Conservation (phyloP, 2,888 invertebrate species). For the Synanthedon andrenaeformis region DNA sequence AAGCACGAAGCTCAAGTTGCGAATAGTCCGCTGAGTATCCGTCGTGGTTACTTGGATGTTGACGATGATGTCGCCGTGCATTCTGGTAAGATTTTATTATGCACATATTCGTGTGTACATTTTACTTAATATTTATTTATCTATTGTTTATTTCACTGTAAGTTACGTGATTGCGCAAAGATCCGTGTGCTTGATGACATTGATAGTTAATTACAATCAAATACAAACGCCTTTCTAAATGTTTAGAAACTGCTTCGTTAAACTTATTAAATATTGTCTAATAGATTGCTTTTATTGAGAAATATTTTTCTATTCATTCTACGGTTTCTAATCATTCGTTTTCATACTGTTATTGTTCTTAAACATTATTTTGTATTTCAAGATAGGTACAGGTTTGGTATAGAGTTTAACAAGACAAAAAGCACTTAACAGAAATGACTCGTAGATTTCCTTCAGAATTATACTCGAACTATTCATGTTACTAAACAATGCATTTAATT, state of each 20-base stretch:
- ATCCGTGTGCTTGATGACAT: conserved; percentile 18
- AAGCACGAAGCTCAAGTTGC: conserved; percentile 53
- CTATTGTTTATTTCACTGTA: no score
- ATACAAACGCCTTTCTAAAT: conserved; percentile 20
- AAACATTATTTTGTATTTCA: no score
- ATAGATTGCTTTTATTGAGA: no score
- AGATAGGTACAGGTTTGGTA: no score
- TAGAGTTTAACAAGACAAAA: conserved; percentile 2
- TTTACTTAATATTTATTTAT: no score
- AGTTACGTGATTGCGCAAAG: conserved; percentile 5
- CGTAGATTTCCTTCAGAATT: conserved; percentile 21
- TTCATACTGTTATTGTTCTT: no score
- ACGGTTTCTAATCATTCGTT: no score
- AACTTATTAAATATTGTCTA: conserved; percentile 1
- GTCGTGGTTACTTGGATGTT: conserved; percentile 64
- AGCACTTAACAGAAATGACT: conserved; percentile 28
- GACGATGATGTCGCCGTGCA: conserved; percentile 79
- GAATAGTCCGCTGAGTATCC: conserved; percentile 56
- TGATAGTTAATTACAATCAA: conserved; percentile 13
- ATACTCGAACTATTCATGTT: conserved; percentile 26
- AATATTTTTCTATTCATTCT: no score
- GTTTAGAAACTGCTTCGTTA: conserved; percentile 9
- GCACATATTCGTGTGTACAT: no score
- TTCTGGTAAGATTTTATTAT: conserved; percentile 70
- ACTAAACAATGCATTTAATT: conserved; percentile 41